Evolutionary conservation across 2,113 vertebrate species (phyloP), one percentile per base, ranked within the genome.

Genomic region (Setophaga petechia): DNA sequence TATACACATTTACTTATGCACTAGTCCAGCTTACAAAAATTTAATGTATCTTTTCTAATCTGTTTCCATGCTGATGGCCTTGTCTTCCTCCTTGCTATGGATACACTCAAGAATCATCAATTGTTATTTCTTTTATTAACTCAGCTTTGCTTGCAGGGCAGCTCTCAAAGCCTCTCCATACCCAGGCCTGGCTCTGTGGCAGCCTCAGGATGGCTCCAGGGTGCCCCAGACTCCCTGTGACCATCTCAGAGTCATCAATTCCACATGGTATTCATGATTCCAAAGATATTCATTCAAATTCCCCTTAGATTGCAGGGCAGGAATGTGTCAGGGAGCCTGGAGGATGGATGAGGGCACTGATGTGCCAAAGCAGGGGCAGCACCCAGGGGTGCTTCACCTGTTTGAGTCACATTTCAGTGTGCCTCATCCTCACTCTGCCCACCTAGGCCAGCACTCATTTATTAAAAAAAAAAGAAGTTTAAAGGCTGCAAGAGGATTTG

Each of bases 221-320:
- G 47, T 57, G 91, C 95, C 91, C 77, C 68, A 71, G 87, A 31
- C 62, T 91, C 91, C 23, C 87, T 88, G 9, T 17, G 66, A 96
- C 80, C 87, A 75, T 69, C 96, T 83, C 72, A 59, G 85, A 96
- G 91, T 54, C 92, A 88, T 54, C 27, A 90, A 89, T 95, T 95
- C 93, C 89, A 94, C 89, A 77, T 57, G 82, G 93, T 77, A 79
- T 17, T 28, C 17, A 52, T 4, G 51, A 28, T 27, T 52, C 51
- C 51, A 52, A 52, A 92, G 88, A 5, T 65, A 54, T 21, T 41
- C 82, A 95, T 96, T 93, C 78, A 94, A 95, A 89, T 76, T 44
- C 44, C 57, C 76, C 92, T 81, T 57, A 89, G 91, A 95, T 95
- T 63, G 58, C 88, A 76, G 44, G 71, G 86, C 83, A 93, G 91